These are phyloP conservation scores for Mamestra configurata DNA, from an alignment of 1,140 invertebrate species.

Conservation along the genomic window DNA sequence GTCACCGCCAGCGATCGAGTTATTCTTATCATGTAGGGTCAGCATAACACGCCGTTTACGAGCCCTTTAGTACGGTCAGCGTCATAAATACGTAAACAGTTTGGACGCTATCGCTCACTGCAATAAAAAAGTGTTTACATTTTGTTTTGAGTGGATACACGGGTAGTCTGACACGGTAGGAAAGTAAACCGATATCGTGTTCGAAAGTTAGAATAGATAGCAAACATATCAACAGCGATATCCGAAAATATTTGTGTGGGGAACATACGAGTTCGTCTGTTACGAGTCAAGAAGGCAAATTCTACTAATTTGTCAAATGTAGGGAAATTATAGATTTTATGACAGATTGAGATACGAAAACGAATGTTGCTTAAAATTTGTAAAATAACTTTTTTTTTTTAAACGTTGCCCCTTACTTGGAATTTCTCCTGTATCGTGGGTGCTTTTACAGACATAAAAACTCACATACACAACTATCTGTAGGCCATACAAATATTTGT, in stretches of 20 bases:
- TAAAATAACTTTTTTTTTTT: no score
- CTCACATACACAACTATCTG: no score
- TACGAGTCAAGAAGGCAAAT: no score
- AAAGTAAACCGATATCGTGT: not conserved
- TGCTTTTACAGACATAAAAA: no score
- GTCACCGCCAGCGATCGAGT: slow-evolving; percentile 5
- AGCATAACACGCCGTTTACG: slow-evolving; percentile 25
- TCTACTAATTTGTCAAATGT: no score
- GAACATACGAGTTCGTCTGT: not conserved
- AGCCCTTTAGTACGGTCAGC: slow-evolving; percentile 33
- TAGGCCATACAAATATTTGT: no score
- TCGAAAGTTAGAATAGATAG: not conserved
- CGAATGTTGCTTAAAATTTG: no score
- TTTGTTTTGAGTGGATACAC: not conserved
- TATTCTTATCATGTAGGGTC: slow-evolving; percentile 12
- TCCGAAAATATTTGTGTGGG: not conserved
- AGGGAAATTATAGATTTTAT: no score
- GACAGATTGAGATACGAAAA: no score
- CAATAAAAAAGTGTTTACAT: slow-evolving; percentile 7
- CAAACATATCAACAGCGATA: not conserved
- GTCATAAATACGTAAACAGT: slow-evolving; percentile 38
- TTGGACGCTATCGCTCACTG: slow-evolving; percentile 5
- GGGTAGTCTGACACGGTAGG: not conserved
- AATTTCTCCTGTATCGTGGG: no score
- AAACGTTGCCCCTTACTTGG: no score